These are phyloP conservation scores for Apomyelois bistriatella DNA, from an alignment of 2,888 invertebrate genomes.

Conservation along the genomic window DNA sequence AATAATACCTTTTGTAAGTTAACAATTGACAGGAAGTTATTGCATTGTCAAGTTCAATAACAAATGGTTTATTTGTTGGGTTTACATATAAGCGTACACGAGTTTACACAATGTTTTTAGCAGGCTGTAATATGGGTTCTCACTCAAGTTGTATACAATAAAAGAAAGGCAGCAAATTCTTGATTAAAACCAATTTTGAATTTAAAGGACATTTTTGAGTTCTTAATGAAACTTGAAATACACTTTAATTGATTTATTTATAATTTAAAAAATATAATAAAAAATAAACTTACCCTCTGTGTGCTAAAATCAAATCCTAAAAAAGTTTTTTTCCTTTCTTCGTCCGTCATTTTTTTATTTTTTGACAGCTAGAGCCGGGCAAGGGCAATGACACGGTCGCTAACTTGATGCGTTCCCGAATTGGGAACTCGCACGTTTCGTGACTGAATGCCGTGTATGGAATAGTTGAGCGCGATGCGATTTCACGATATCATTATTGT, in stretches of 20 bases:
- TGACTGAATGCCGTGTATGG: constrained; percentile 45
- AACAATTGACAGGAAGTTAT: not conserved
- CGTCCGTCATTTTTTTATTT: constrained; percentile 61
- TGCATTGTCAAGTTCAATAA: constrained; percentile 1
- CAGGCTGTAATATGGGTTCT: too few relatives aligned
- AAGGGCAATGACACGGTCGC: constrained; percentile 40
- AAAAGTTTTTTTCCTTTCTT: constrained; percentile 78
- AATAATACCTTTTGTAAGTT: not conserved
- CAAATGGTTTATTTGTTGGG: not conserved
- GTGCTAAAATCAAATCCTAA: constrained; percentile 93
- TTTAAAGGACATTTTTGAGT: too few relatives aligned
- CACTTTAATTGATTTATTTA: not conserved
- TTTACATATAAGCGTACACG: not conserved
- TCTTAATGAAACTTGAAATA: too few relatives aligned
- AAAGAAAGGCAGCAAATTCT: too few relatives aligned
- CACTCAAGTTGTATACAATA: too few relatives aligned
- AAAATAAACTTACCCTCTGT: constrained; percentile 84
- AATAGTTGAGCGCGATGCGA: constrained; percentile 38
- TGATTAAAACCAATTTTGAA: too few relatives aligned
- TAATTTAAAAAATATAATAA: not conserved
- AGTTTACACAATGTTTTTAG: not conserved
- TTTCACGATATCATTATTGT: constrained; percentile 49
- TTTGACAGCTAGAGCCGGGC: constrained; percentile 48
- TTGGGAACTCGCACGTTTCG: constrained; percentile 41
- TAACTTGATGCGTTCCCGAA: constrained; percentile 29